Conservation (phyloP, 2,888 invertebrate species). For the Drosophila incognita region DNA sequence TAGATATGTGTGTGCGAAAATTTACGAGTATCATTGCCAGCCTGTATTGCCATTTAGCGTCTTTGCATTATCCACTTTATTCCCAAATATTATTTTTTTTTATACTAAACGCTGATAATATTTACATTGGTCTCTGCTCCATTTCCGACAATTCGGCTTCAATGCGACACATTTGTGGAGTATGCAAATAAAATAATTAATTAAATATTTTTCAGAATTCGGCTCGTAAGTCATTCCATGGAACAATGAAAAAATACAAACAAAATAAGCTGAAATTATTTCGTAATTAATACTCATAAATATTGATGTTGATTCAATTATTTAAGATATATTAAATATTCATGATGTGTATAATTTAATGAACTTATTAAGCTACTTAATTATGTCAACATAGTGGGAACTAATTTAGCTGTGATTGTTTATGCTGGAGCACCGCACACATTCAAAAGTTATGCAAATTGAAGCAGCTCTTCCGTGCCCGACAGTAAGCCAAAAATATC, state of each 20-base stretch:
- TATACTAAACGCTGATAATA: slow-evolving; percentile 15
- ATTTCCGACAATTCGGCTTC: slow-evolving; percentile 9
- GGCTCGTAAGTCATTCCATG: not conserved
- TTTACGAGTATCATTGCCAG: slow-evolving; percentile 55
- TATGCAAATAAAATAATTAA: slow-evolving; percentile 22
- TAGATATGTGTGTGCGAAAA: slow-evolving; percentile 52
- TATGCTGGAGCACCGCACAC: not conserved
- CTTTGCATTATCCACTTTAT: not conserved
- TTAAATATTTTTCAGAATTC: not conserved
- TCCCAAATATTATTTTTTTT: slow-evolving; percentile 9
- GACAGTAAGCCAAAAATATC: slow-evolving; percentile 29
- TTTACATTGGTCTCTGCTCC: slow-evolving; percentile 27
- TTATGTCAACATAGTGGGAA: not conserved
- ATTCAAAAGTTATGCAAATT: not conserved
- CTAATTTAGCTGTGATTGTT: not conserved
- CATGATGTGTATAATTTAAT: not conserved
- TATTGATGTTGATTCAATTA: not conserved
- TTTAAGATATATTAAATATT: not conserved
- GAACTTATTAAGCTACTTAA: not conserved
- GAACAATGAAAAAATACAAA: not conserved
- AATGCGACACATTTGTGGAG: slow-evolving; percentile 34
- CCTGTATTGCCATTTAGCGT: slow-evolving; percentile 28
- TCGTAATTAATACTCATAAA: not conserved
- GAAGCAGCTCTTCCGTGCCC: not conserved
- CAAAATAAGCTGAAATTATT: not conserved